Evolutionary conservation across 1,140 invertebrate genomes (phyloP), one percentile per base, ranked within the genome.

Genomic region (Thaumetopoea pityocampa): DNA sequence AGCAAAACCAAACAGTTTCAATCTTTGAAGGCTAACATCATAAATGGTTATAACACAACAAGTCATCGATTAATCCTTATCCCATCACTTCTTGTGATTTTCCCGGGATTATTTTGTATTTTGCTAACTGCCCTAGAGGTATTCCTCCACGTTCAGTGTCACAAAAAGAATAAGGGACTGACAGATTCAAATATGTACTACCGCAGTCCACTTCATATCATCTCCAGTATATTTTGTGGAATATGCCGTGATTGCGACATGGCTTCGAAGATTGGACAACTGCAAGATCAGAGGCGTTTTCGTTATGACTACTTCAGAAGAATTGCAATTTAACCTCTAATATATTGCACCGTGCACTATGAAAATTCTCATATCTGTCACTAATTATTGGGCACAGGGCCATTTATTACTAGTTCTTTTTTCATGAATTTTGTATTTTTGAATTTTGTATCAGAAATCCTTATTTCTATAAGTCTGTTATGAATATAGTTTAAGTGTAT

Each of bases 151-250:
- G 47, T 79, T 0, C 36, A 50, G 5, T 82, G 78, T 34, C 78
- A 82, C 22, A 66, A 67, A 15, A 69, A 82, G 19, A 82, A 79
- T 46, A 77, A 67, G 15, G 50, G 40, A 2, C 41, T 76, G 14
- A 70, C 67, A 49, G 58, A 79, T 36, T 28, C 59, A 5, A 60
- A 63, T 16, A 36, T 73, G 19, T 79, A 76, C 45, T 79, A 77
- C 28, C 67, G 64, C 2, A 82, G 78, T 40, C 78, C 78, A 26
- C 73, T 82, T 24, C 78, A 82, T 49, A 33, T 66, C 3, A 51
- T 82, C 4, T 73, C 74, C 0, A 73, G 70, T 18, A 67, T 51
- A 12, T 79, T 82, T 40, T 82, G 70, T 62, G 74, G 78, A 12
- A 59, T 67, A 5, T 82, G 78, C 27, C 53, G 74, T 12, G 72